Conservation (phyloP, 2,797 vertebrate genomes). For the Lophius americanus region DNA sequence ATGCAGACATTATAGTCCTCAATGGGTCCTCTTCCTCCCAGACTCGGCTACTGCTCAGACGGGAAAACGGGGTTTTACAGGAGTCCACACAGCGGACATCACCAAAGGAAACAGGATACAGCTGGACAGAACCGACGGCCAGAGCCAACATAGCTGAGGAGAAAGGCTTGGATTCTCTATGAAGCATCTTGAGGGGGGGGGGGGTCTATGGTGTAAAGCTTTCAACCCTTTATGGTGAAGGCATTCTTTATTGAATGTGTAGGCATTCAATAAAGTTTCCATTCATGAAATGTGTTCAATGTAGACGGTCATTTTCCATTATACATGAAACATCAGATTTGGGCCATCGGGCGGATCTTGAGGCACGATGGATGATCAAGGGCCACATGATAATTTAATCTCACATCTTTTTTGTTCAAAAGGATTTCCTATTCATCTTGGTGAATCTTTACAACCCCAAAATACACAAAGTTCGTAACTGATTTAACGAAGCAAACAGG, state of each 20-base stretch:
- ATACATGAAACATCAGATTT: no score
- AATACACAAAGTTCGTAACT: neutral
- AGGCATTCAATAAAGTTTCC: neutral
- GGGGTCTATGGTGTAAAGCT: neutral
- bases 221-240: neutral
- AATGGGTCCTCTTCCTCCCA: slow-evolving; percentile 69
- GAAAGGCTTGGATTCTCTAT: slow-evolving; percentile 21
- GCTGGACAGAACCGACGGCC: slow-evolving; percentile 67
- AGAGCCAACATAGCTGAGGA: slow-evolving; percentile 27
- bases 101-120: slow-evolving; percentile 82
- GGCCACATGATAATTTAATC: no score
- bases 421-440: no score
- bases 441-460: no score
- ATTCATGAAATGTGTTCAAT: no score
- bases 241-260: no score
- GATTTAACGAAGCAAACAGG: neutral
- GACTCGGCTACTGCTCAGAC: slow-evolving; percentile 71
- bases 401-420: no score
- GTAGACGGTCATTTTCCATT: no score
- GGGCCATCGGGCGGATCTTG: no score
- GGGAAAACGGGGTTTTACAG: slow-evolving; percentile 63
- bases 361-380: no score
- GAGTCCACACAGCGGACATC: slow-evolving; percentile 67
- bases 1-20: slow-evolving; percentile 30
- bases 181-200: slow-evolving; percentile 19